Conservation (phyloP, 2,113 vertebrate species). For the Lamprotornis superbus region DNA sequence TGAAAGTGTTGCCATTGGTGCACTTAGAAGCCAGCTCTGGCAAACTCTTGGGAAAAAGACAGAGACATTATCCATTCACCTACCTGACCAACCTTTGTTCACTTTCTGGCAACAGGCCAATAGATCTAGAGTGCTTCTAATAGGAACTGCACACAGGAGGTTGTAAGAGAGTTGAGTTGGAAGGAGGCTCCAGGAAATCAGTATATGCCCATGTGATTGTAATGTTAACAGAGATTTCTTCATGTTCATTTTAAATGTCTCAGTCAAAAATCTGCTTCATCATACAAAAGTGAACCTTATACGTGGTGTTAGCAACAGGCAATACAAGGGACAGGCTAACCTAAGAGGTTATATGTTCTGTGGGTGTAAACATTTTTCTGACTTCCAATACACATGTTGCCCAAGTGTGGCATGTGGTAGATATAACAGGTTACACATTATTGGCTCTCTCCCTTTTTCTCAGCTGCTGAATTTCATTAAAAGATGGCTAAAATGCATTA, state of each 20-base stretch:
- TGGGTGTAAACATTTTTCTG: background rate
- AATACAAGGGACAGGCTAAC: background rate
- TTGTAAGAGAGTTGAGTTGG: background rate
- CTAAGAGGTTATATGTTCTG: background rate
- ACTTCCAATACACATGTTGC: background rate
- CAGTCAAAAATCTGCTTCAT: background rate
- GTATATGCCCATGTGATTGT: background rate
- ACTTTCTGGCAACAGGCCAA: background rate
- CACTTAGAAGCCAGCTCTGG: background rate
- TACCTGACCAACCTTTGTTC: background rate
- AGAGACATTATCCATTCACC: background rate
- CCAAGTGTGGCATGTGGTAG: background rate
- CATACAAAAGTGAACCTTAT: background rate
- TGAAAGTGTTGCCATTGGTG: background rate
- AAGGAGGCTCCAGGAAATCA: background rate
- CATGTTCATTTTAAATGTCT: background rate
- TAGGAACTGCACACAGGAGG: background rate
- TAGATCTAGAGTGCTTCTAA: background rate
- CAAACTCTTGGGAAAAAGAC: background rate
- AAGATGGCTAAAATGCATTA: conserved; percentile 31
- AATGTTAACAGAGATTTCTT: background rate
- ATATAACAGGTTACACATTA: background rate
- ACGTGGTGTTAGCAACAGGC: background rate
- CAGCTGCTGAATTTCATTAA: conserved; percentile 33
- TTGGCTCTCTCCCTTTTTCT: background rate